phyloP scores from a whole-genome alignment of 2,888 invertebrate genomes.

The Macrosoma leucophasiata region DNA sequence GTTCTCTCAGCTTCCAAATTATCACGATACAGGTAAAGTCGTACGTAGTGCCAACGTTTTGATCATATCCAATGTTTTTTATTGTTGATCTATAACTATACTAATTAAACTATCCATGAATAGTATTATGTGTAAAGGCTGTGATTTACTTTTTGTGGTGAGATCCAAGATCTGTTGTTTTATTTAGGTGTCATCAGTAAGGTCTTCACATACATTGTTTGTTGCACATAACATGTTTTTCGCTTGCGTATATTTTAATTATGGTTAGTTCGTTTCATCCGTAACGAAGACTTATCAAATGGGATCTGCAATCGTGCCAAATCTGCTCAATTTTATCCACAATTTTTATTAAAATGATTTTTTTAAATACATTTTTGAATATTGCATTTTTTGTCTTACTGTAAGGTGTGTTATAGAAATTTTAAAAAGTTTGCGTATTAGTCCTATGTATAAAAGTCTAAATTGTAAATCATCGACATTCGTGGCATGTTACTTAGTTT shows the following conservation, averaged over 20 bases:
- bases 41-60: constrained; percentile 47
- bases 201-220: too few relatives aligned
- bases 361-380: constrained; percentile 18
- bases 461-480: too few relatives aligned
- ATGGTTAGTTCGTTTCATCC: constrained; percentile 2
- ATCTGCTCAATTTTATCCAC: constrained; percentile 62
- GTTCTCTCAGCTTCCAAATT: constrained; percentile 13
- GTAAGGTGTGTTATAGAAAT: constrained; percentile 7
- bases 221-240: constrained; percentile 3
- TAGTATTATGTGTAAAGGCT: constrained; percentile 60
- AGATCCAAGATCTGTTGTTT: constrained; percentile 52
- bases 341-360: constrained; percentile 24
- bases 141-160: constrained; percentile 64
- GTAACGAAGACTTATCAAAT: constrained; percentile 17
- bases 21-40: constrained; percentile 32
- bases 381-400: constrained; percentile 11
- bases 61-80: constrained; percentile 33
- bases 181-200: constrained; percentile 23
- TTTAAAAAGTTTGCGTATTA: too few relatives aligned
- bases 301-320: constrained; percentile 52
- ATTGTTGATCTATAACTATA: constrained; percentile 14
- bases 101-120: constrained; percentile 13
- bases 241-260: constrained; percentile 1
- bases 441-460: too few relatives aligned
- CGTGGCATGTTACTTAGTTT: too few relatives aligned